Base-by-base conservation (phyloP, 2,797 vertebrate genomes). In the Hypotaenidia philippensis region DNA sequence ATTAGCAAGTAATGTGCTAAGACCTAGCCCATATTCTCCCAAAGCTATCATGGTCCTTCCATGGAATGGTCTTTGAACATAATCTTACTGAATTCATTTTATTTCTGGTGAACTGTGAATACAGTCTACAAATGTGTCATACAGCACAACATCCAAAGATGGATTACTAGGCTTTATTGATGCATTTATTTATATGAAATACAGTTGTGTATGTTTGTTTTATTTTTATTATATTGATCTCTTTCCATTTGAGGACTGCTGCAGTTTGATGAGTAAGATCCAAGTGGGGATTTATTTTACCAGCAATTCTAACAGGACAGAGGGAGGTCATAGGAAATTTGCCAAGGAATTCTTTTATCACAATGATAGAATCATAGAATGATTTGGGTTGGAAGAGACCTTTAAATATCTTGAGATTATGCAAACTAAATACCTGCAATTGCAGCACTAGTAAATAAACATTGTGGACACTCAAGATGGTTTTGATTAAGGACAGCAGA, bases 371-470 rank as follows among this genome's bases (percentile, higher is more conserved):
- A 56, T 34, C 65, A 34, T 50, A 11, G 19, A 87, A 13, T 56
- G 10, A 11, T 71, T 78, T 84, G 36, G 6, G 34, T 47, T 80
- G 38, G 40, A 66, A 78, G 23, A 36, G 15, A 38, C 18, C 13
- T 56, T 56, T 50, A 60, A 31, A 64, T 18, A 47, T 63, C 18
- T 47, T 38, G 9, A 72, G 56, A 63, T 75, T 85, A 60, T 80
- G 41, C 72, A 72, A 80, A 50, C 63, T 81, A 49, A 83, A 72
- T 89, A 93, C 32, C 59, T 82, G n/a, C 32, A 89, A 41, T 68
- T 81, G 25, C 56, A 69, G 32, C 85, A 94, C 75, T 59, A 79
- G 26, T 88, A 70, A 49, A 45, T 87, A 77, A 83, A 89, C 91
- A 83, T 45, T 41, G 40, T 74, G 41, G 45, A 25, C 71, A 52